Evolutionary conservation across 37 sponge, comb jelly and placozoan species (phyloP).

Genomic region (Eunapius fragilis): DNA sequence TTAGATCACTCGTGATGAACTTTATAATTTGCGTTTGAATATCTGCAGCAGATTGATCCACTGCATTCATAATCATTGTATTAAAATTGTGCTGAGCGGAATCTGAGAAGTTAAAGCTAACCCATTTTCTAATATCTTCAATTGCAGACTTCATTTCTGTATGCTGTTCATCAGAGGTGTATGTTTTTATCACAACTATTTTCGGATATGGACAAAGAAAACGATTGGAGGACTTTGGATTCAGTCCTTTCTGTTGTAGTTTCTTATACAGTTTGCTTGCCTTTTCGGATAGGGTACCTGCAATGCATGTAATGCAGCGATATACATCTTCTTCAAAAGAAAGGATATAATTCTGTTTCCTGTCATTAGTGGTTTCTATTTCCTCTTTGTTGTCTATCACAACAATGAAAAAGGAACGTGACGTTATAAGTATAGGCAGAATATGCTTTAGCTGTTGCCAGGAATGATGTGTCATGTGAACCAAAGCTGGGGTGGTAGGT

Average conservation of each 20-base stretch:
- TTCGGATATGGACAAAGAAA: not conserved
- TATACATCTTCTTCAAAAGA: not conserved
- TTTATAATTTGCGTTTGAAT: too few species aligned
- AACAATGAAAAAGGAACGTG: not conserved
- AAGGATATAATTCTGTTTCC: not conserved
- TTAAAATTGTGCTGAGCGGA: not conserved
- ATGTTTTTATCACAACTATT: not conserved
- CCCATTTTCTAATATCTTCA: not conserved
- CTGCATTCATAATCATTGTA: not conserved
- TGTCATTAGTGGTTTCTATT: not conserved
- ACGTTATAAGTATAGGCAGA: too few species aligned
- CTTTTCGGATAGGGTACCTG: not conserved
- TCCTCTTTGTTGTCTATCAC: not conserved
- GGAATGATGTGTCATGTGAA: too few species aligned
- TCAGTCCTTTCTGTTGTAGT: not conserved
- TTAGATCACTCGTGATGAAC: too few species aligned
- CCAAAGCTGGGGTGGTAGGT: too few species aligned
- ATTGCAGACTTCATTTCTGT: not conserved
- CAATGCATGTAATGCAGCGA: not conserved
- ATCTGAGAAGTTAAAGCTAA: not conserved
- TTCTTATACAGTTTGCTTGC: not conserved
- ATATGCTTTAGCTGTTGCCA: too few species aligned
- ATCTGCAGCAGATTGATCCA: not conserved
- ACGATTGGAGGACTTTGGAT: not conserved
- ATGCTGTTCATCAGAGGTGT: not conserved